Conservation (phyloP, 2,797 vertebrate species). For the Telmatherina bonti region DNA sequence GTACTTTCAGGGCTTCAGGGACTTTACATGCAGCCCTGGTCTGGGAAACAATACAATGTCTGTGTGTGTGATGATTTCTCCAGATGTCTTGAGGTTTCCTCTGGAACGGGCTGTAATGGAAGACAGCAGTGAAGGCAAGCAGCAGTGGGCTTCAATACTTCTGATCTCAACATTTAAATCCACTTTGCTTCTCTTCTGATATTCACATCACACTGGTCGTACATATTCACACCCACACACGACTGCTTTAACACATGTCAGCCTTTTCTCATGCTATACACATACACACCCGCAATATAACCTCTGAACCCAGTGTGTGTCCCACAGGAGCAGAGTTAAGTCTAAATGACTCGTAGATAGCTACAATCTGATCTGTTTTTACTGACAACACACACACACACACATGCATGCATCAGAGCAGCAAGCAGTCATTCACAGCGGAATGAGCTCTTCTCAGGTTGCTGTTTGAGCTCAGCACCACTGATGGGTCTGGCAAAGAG, state of each 20-base stretch:
- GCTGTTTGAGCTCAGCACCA: slow-evolving; percentile 50
- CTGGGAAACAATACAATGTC: slow-evolving; percentile 6
- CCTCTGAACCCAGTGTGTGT: slow-evolving; percentile 17
- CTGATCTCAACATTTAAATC: slow-evolving; percentile 34
- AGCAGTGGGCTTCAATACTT: slow-evolving; percentile 16
- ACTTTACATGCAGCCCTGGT: slow-evolving; percentile 43
- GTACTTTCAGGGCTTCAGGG: slow-evolving; percentile 40
- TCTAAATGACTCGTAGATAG: slow-evolving; percentile 60
- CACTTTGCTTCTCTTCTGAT: slow-evolving; percentile 29
- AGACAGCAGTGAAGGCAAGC: slow-evolving; percentile 45
- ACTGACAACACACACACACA: slow-evolving; percentile 15
- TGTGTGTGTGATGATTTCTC: slow-evolving; percentile 47
- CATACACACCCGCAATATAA: slow-evolving; percentile 10
- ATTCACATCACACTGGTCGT: slow-evolving; percentile 59
- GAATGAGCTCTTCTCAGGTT: slow-evolving; percentile 46
- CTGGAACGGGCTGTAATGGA: slow-evolving; percentile 45
- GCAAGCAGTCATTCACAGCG: slow-evolving; percentile 32
- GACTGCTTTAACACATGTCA: slow-evolving; percentile 64
- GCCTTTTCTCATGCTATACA: slow-evolving; percentile 35
- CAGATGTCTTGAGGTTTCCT: slow-evolving; percentile 68
- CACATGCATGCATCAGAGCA: slow-evolving; percentile 25
- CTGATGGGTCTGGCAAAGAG: slow-evolving; percentile 43
- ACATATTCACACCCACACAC: slow-evolving; percentile 66
- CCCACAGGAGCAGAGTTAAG: slow-evolving; percentile 30
- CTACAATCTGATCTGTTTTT: slow-evolving; percentile 55